Evolutionary conservation across 1,140 invertebrate species (phyloP).

Genomic region (Drosophila eugracilis): DNA sequence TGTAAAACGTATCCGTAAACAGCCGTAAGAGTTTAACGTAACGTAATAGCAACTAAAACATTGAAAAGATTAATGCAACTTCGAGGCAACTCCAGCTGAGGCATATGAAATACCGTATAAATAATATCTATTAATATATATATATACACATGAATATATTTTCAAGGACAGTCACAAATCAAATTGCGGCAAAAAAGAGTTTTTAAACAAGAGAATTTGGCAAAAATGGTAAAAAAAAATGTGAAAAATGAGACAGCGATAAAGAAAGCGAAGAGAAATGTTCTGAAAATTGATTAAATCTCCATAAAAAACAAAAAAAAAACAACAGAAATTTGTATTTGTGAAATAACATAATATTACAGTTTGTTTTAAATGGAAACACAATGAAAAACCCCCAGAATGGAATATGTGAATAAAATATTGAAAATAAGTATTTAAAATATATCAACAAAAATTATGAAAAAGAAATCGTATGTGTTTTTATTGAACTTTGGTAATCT

Average conservation of each 20-base stretch:
- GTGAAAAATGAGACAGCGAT: constrained; percentile 12
- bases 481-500: constrained; percentile 10
- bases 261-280: constrained; percentile 4
- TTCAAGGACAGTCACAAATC: constrained; percentile 51
- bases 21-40: constrained; percentile 52
- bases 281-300: constrained; percentile 41
- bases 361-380: constrained; percentile 71
- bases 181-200: constrained; percentile 40
- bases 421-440: constrained; percentile 82
- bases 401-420: constrained; percentile 81
- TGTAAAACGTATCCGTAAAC: constrained; percentile 56
- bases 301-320: constrained; percentile 42
- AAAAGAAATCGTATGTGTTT: constrained; percentile 28
- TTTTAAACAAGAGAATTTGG: constrained; percentile 44
- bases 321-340: constrained; percentile 58
- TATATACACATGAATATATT: constrained; percentile 51
- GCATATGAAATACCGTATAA: constrained; percentile 49
- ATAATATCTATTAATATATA: constrained; percentile 49
- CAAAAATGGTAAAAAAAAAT: constrained; percentile 10
- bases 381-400: constrained; percentile 48
- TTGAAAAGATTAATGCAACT: constrained; percentile 25
- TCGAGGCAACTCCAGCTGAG: constrained; percentile 45
- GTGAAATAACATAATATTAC: constrained; percentile 79
- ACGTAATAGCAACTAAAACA: constrained; percentile 27
- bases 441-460: constrained; percentile 75